Evolutionary conservation across 2,113 vertebrate genomes (phyloP).

Genomic region (Hemibagrus wyckioides): DNA sequence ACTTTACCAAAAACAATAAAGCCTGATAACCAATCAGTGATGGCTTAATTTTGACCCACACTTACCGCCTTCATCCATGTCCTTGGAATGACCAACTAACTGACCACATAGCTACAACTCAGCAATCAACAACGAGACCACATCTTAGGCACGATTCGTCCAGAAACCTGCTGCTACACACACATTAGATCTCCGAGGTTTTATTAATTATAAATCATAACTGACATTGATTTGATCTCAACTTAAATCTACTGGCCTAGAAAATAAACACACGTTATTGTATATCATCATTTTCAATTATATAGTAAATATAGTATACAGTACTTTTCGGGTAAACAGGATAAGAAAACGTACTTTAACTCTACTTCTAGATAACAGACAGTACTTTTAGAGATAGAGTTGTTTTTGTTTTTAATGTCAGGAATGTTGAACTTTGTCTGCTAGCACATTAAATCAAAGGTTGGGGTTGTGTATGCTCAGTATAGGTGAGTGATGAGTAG

Average conservation of each 20-base stretch:
- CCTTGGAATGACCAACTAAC: not conserved
- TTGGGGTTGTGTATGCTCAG: not conserved
- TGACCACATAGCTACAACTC: not conserved
- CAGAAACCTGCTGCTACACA: not conserved
- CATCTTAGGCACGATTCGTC: not conserved
- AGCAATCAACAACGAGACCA: not conserved
- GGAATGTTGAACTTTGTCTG: slow-evolving; percentile 35
- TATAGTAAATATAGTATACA: too few relatives aligned
- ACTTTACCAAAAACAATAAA: not conserved
- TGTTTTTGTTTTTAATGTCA: not conserved
- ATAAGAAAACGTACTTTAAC: too few relatives aligned
- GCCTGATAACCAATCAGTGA: not conserved
- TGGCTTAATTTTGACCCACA: not conserved
- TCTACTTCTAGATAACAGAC: slow-evolving; percentile 1
- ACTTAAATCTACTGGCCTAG: too few relatives aligned
- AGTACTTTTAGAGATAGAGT: not conserved
- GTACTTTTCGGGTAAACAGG: too few relatives aligned
- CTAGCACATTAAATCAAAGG: not conserved
- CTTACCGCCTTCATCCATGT: not conserved
- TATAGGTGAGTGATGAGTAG: not conserved
- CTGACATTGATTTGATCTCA: too few relatives aligned
- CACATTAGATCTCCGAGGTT: not conserved
- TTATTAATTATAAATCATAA: too few relatives aligned
- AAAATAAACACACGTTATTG: too few relatives aligned
- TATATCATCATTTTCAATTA: too few relatives aligned